A percentile compares a stretch with the other conserved stretches of the same genome.
Conservation (phyloP, 2,113 vertebrate genomes). For the Nicator chloris region DNA sequence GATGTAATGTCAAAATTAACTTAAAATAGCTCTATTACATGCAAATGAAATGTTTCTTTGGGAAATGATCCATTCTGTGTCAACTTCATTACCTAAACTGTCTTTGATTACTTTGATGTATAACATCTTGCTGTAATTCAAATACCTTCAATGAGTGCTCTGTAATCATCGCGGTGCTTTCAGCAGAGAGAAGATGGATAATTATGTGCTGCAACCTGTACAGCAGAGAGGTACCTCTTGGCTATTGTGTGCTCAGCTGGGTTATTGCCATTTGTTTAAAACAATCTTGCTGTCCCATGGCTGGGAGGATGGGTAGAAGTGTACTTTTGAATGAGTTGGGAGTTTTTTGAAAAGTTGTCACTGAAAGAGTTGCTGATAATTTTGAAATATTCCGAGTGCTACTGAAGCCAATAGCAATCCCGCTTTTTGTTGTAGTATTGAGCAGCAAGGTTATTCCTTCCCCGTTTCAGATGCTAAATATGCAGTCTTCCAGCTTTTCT, state of each 20-base stretch:
- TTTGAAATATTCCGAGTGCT: neutral
- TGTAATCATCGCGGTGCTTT: neutral
- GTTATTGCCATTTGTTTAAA: neutral
- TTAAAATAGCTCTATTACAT: slow-evolving; percentile 15
- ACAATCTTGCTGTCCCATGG: neutral
- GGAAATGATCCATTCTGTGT: neutral
- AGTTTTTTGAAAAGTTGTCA: neutral
- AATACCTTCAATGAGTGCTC: neutral
- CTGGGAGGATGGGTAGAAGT: neutral
- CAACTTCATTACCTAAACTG: slow-evolving; percentile 38
- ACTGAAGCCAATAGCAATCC: neutral
- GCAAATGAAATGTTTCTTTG: slow-evolving; percentile 29
- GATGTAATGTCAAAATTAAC: slow-evolving; percentile 26
- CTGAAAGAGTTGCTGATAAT: neutral
- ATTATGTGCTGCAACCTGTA: neutral
- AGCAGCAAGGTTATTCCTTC: neutral
- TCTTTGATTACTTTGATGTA: slow-evolving; percentile 27
- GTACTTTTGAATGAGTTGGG: neutral
- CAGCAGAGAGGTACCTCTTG: neutral
- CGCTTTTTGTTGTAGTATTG: neutral
- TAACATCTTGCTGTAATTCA: slow-evolving; percentile 5
- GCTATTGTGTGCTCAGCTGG: neutral
- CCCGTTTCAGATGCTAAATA: neutral
- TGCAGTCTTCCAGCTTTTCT: neutral
- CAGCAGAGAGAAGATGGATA: neutral